These are phyloP conservation scores for Micronisus gabar DNA, from an alignment of 2,113 vertebrate species.

Conservation along the genomic window DNA sequence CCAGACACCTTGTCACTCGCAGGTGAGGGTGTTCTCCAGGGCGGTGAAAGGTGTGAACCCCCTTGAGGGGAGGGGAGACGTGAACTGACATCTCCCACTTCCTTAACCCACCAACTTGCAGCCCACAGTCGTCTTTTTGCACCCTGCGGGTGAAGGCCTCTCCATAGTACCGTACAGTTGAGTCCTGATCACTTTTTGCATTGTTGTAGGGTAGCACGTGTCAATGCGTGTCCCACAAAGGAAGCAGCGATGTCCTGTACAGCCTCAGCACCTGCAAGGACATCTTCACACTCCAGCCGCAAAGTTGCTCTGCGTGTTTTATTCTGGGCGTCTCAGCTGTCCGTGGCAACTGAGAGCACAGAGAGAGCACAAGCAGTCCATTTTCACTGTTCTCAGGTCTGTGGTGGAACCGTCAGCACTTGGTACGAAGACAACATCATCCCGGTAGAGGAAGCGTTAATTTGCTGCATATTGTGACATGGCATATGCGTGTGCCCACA, in stretches of 20 bases:
- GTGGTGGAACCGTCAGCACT: fast-evolving
- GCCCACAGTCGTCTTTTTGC: background rate
- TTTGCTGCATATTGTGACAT: fast-evolving
- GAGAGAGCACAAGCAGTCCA: fast-evolving
- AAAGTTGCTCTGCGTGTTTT: background rate
- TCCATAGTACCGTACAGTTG: fast-evolving
- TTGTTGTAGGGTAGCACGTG: fast-evolving
- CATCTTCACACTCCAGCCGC: background rate
- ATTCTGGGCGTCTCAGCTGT: background rate
- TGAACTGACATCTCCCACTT: background rate
- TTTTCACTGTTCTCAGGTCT: background rate
- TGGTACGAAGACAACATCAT: background rate
- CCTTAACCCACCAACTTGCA: background rate
- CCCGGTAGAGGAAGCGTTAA: background rate
- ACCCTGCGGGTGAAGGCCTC: background rate
- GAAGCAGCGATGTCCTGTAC: background rate
- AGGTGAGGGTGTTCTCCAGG: background rate
- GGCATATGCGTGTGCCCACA: fast-evolving
- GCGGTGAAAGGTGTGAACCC: background rate
- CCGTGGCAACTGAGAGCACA: background rate
- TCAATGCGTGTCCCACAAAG: background rate
- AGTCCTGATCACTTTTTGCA: background rate
- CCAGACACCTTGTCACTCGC: background rate
- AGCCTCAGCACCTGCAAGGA: background rate
- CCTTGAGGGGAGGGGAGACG: background rate